Base-by-base conservation (phyloP, 2,888 invertebrate genomes). In the Sylvicola fuscatus region DNA sequence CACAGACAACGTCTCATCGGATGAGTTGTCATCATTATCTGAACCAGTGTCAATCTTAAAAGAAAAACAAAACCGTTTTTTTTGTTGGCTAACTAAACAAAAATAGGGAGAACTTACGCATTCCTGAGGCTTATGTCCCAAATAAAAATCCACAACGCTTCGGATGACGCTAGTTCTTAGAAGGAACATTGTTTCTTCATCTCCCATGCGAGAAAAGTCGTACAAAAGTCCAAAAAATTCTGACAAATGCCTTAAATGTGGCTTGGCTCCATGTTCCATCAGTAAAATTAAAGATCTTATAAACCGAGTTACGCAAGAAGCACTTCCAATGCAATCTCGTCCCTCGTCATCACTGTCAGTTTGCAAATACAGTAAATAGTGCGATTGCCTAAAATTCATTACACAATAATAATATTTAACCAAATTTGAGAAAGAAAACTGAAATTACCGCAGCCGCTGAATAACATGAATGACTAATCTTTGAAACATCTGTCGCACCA, bases 401-500 rank as follows among this genome's bases (percentile, higher is more conserved):
- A 43, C 41, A 40, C 42, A 33, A 38, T 15, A 32, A 14, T 33
- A 33, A 14, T 33, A 32, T n/a, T 37, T 4, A 26, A 36, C n/a
- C 35, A 37, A 37, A 39, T 27, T 29, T 26, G 4, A 37, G 27
- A 15, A 17, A 21, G 14, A 14, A 36, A 16, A 29, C 14, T 31
- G 15, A 34, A 34, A 35, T 8, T 21, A 4, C 21, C 21, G 21
- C 44, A 92, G 64, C 53, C 86, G 74, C 56, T 84, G 84, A 58
- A 93, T 87, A 42, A 92, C 92, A 57, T 92, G 92, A 56, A 92
- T 84, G 51, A 89, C 83, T 47, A 93, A 69, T 49, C 92, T 70
- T 60, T 90, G 90, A 63, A 92, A 92, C 87, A 93, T 90, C 63
- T 90, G 90, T 44, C 90, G 70, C 39, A 92, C 90, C 77, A 90